Conservation (phyloP, 2,113 vertebrate species). For the Camelus dromedarius region DNA sequence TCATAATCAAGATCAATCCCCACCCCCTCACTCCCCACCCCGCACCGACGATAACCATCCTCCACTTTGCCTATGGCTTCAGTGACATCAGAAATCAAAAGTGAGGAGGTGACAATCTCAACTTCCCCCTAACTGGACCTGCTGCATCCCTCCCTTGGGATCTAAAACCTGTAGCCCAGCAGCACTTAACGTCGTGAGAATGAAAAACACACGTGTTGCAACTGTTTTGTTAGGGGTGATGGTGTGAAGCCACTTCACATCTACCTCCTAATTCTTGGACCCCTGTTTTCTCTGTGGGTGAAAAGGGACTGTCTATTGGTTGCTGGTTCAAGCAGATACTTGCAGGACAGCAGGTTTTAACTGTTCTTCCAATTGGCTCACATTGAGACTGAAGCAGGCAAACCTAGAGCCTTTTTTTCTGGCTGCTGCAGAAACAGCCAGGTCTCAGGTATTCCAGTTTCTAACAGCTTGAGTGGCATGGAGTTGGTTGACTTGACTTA, state of each 20-base stretch:
- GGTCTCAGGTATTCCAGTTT: not conserved
- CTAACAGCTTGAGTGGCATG: not conserved
- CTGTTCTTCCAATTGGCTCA: not conserved
- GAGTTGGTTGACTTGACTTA: not conserved
- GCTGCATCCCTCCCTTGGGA: not conserved
- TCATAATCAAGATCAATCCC: not conserved
- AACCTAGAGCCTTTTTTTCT: not conserved
- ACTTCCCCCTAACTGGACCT: not conserved
- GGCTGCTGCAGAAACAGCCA: not conserved
- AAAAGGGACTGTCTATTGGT: not conserved
- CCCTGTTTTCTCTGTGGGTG: not conserved
- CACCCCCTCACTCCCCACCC: not conserved
- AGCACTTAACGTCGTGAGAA: not conserved
- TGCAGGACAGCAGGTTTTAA: not conserved
- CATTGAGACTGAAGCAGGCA: not conserved
- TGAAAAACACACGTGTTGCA: not conserved
- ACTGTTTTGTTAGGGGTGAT: not conserved
- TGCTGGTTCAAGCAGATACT: not conserved
- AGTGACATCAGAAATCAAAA: not conserved
- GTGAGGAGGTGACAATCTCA: not conserved
- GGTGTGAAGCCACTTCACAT: not conserved
- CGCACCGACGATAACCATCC: rapidly evolving
- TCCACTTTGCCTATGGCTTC: not conserved
- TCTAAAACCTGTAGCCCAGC: not conserved
- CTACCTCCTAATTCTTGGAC: not conserved